Conservation (phyloP, 2,113 vertebrate species). For the Oreochromis aureus region DNA sequence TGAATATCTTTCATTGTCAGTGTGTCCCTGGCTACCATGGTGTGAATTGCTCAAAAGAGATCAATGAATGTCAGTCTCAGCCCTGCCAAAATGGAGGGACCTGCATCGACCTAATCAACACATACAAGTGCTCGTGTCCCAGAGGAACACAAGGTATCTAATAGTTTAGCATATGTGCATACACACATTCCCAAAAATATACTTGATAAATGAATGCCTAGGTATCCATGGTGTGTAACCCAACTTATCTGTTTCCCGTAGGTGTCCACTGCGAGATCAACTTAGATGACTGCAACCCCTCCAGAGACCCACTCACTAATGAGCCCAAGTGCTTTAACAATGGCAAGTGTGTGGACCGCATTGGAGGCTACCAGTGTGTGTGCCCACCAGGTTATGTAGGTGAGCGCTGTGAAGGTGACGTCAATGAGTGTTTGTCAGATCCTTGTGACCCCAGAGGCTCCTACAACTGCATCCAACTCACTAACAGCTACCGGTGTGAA, state of each 20-base stretch:
- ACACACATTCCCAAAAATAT: not conserved
- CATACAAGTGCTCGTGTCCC: constrained; percentile 98
- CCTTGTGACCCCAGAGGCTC: constrained; percentile 89
- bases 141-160: constrained; percentile 89
- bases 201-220: not conserved
- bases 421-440: constrained; percentile 96
- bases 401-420: constrained; percentile 94
- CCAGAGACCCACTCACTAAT: constrained; percentile 76
- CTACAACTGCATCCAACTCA: constrained; percentile 93
- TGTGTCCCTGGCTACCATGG: constrained; percentile 86
- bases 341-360: constrained; percentile 87
- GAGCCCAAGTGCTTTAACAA: constrained; percentile 96
- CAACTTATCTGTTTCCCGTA: constrained; percentile 11
- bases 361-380: constrained; percentile 90
- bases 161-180: not conserved
- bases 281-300: constrained; percentile 89
- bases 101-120: constrained; percentile 95
- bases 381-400: constrained; percentile 92
- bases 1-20: not conserved
- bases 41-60: constrained; percentile 91
- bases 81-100: constrained; percentile 94
- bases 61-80: constrained; percentile 94
- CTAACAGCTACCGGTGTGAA: constrained; percentile 94
- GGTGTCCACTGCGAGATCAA: constrained; percentile 97
- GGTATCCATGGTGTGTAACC: not conserved